Conservation (phyloP, 2,113 vertebrate species). For the Anarhynchus alexandrinus region DNA sequence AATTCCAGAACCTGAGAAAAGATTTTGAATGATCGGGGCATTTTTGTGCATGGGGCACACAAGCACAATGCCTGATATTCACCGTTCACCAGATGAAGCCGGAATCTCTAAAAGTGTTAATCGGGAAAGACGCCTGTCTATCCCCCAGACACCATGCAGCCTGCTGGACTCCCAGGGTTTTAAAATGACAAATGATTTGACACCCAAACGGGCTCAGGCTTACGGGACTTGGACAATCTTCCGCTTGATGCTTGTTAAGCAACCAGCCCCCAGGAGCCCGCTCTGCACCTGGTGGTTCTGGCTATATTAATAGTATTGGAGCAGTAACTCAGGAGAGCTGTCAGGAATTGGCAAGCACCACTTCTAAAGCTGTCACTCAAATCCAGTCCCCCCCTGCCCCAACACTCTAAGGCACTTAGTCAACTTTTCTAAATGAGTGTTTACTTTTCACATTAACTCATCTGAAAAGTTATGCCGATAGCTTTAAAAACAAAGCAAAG, state of each 20-base stretch:
- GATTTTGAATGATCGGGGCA: neutral
- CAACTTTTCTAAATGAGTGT: neutral
- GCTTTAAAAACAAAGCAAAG: neutral
- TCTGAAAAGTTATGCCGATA: neutral
- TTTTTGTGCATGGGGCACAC: neutral
- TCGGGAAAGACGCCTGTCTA: neutral
- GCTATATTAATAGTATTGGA: neutral
- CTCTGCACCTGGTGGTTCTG: neutral
- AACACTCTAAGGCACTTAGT: neutral
- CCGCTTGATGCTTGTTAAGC: neutral
- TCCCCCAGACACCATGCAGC: neutral
- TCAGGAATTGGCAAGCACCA: neutral
- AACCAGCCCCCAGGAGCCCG: neutral
- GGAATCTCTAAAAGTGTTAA: neutral
- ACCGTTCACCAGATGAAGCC: neutral
- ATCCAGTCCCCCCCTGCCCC: neutral
- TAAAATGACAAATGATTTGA: neutral
- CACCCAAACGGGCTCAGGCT: neutral
- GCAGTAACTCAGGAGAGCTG: neutral
- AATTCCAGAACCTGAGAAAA: neutral
- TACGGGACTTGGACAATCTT: neutral
- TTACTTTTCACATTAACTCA: constrained; percentile 22
- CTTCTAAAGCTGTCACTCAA: neutral
- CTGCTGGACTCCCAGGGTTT: neutral
- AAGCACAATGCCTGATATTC: neutral